Evolutionary conservation across 2,113 vertebrate genomes (phyloP).

Genomic region (Lanius collurio): DNA sequence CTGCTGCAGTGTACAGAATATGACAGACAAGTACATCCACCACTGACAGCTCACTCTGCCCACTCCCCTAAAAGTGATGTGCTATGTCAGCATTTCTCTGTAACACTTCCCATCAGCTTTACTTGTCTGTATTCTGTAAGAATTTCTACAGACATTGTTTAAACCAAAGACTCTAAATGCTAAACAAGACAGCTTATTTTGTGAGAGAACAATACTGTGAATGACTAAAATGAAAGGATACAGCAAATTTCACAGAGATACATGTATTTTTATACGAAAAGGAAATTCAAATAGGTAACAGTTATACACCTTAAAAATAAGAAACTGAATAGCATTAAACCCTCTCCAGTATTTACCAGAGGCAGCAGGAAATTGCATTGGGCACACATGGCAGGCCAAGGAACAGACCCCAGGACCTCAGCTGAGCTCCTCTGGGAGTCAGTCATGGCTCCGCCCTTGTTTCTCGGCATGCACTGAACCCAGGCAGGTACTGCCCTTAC

Average conservation of each 20-base stretch:
- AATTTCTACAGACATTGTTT: neutral
- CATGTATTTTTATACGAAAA: neutral
- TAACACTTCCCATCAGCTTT: neutral
- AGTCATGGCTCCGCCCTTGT: neutral
- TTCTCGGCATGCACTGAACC: neutral
- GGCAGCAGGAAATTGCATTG: neutral
- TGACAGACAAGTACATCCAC: neutral
- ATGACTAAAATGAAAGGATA: neutral
- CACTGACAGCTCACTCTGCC: neutral
- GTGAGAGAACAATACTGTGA: fast-evolving
- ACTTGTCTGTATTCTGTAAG: neutral
- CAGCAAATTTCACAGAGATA: neutral
- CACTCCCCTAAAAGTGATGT: neutral
- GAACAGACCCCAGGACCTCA: neutral
- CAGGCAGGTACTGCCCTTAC: too few species aligned
- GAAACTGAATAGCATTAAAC: neutral
- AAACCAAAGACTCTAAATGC: neutral
- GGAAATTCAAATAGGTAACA: neutral
- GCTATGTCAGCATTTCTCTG: neutral
- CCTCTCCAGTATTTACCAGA: neutral
- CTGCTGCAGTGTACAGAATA: neutral
- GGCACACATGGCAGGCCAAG: neutral
- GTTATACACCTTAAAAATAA: neutral
- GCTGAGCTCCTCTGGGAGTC: neutral
- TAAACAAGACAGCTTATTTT: neutral